These are phyloP conservation scores for Loripinus fragilis DNA, from an alignment of 2,888 invertebrate species.

Conservation along the genomic window DNA sequence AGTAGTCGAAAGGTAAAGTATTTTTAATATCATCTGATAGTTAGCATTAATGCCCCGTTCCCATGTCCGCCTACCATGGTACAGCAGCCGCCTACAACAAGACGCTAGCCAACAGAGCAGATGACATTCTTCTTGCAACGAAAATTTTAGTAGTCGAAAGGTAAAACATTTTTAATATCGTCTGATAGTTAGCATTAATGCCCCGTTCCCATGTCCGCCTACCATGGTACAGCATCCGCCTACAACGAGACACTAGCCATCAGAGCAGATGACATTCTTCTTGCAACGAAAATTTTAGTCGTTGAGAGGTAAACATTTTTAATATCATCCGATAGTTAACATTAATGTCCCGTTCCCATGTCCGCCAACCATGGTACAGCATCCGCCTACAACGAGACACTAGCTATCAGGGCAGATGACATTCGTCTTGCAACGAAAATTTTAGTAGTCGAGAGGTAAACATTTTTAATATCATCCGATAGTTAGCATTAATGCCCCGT, in stretches of 20 bases:
- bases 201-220: not conserved
- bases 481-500: not conserved
- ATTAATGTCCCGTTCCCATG: not conserved
- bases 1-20: not conserved
- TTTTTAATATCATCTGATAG: no score
- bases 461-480: no score
- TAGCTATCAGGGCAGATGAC: not conserved
- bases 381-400: not conserved
- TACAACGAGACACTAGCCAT: not conserved
- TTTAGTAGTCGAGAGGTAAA: not conserved
- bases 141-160: not conserved
- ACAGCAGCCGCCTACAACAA: not conserved
- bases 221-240: not conserved
- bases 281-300: not conserved
- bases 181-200: no score
- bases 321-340: no score
- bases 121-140: not conserved
- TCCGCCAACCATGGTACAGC: conserved; percentile 7
- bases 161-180: not conserved
- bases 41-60: not conserved
- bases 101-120: not conserved
- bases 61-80: conserved; percentile 9
- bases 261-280: not conserved
- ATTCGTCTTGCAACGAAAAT: not conserved
- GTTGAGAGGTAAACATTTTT: no score